Conservation (phyloP, 2,113 vertebrate species). For the Pedionomus torquatus region DNA sequence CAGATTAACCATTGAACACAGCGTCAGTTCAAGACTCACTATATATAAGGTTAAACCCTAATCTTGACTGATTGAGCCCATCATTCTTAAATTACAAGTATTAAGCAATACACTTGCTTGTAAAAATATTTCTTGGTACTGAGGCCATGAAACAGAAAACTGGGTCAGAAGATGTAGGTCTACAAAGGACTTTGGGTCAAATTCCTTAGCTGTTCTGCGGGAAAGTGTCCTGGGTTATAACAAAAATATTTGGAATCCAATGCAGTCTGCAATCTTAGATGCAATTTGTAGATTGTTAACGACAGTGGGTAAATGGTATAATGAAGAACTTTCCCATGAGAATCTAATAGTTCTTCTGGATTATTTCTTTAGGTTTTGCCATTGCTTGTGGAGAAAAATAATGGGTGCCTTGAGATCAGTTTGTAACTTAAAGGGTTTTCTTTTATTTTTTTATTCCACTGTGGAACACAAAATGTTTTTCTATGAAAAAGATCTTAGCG, state of each 20-base stretch:
- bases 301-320: conserved; percentile 32
- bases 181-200: conserved; percentile 44
- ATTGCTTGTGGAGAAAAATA: conserved; percentile 75
- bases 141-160: conserved; percentile 33
- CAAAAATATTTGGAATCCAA: conserved; percentile 41
- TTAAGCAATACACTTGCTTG: conserved; percentile 57
- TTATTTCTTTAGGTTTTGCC: conserved; percentile 67
- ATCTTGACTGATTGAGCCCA: conserved; percentile 52
- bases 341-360: conserved; percentile 55
- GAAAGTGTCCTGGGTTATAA: conserved; percentile 44
- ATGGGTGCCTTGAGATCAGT: conserved; percentile 75
- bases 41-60: neutral
- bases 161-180: conserved; percentile 11
- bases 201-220: conserved; percentile 34
- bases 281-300: conserved; percentile 66
- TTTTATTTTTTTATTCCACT: conserved; percentile 72
- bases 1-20: neutral
- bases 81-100: conserved; percentile 22
- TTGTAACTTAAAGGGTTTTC: conserved; percentile 56
- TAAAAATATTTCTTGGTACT: conserved; percentile 57
- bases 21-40: neutral
- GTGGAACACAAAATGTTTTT: conserved; percentile 82
- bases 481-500: conserved; percentile 82
- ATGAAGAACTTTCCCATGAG: conserved; percentile 68
- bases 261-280: conserved; percentile 48